Base-by-base conservation (phyloP, 2,113 vertebrate species). In the Bos javanicus region DNA sequence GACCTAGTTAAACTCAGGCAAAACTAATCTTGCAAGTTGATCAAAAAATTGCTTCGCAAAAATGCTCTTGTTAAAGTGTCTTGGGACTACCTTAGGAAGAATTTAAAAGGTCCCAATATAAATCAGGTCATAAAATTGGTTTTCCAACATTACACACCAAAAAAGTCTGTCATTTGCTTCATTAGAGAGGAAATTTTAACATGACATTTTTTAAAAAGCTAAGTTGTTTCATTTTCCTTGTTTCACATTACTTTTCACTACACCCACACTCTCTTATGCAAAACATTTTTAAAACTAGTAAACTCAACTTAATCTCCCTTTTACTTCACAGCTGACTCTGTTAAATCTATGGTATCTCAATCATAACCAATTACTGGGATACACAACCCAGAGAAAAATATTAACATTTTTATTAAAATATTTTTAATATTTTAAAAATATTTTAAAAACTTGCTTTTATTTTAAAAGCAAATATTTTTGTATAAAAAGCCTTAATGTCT, bases 1-100 rank as follows among this genome's bases (percentile, higher is more conserved):
- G 97, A 96, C 96, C 96, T 94, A 97, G 78, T 96, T 98, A 98
- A 97, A 95, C 54, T 95, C 30, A 17, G 67, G 95, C 60, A 97
- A 96, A 95, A 96, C 96, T 94, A 87, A 96, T 96, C 92, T 97
- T 96, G 50, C 67, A 94, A 87, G 71, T 71, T 92, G 95, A 97
- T 97, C 60, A 95, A 94, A 97, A 97, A 94, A 57, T 19, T 91
- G 25, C 93, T 80, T 96, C 0, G 0, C 12, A 83, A 96, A 97
- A 96, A 82, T 48, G 78, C 64, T 56, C 90, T 90, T 94, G 59
- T 56, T 96, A 71, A 95, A 96, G 64, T 64, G 21, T 39, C 91
- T 96, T 81, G 64, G 93, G 93, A 95, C 89, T 92, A 90, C 21
- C 62, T 89, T 74, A 84, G 80, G 81, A 78, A 83, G 62, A 95